Conservation (phyloP, 2,113 vertebrate species). For the Mobula hypostoma region DNA sequence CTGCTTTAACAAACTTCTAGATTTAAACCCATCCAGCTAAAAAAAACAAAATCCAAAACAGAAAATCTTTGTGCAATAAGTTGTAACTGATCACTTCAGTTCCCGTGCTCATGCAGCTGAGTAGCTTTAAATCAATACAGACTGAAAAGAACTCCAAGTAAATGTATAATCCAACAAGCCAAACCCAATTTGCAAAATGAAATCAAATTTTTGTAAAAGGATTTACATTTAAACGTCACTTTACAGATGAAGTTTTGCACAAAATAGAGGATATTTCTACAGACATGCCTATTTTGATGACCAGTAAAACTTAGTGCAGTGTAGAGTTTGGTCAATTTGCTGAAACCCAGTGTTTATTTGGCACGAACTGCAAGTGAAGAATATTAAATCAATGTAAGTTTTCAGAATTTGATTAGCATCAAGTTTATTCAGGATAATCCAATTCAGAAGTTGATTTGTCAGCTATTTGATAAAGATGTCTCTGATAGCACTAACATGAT, state of each 20-base stretch:
- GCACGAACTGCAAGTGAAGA: not conserved
- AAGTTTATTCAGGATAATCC: not conserved
- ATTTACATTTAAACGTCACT: not conserved
- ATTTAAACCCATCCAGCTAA: not conserved
- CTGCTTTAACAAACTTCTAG: not conserved
- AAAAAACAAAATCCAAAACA: not conserved
- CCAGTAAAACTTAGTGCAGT: not conserved
- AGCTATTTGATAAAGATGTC: not conserved
- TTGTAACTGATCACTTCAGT: not conserved
- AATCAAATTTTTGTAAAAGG: not conserved
- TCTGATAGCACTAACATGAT: not conserved
- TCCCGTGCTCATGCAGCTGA: not conserved
- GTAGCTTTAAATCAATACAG: not conserved
- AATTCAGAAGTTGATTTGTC: not conserved
- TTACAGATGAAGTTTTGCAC: not conserved
- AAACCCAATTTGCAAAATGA: not conserved
- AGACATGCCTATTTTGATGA: not conserved
- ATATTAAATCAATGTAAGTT: not conserved
- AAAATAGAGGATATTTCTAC: not conserved
- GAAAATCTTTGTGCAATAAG: not conserved
- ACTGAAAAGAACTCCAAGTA: not conserved
- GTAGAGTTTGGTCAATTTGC: not conserved
- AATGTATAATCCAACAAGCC: not conserved
- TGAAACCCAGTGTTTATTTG: not conserved
- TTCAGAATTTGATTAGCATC: not conserved